Percentiles rank a stretch among this genome's conserved stretches.
Evolutionary conservation across 2,888 invertebrate species (phyloP).

Genomic region (Gymnosoma rotundatum): DNA sequence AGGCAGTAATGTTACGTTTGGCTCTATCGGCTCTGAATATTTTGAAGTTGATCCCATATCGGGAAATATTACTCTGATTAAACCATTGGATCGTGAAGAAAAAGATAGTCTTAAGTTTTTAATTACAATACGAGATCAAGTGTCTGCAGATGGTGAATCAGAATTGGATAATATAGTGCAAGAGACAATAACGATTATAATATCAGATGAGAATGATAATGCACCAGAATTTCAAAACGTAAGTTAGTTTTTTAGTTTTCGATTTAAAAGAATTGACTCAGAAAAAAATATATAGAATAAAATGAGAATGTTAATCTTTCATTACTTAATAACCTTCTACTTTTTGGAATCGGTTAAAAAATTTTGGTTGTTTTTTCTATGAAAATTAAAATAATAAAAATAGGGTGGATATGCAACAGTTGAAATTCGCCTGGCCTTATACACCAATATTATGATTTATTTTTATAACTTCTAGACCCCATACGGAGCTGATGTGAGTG

Average conservation of each 20-base stretch:
- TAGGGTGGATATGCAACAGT: too few relatives aligned
- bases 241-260: conserved; percentile 75
- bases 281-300: too few relatives aligned
- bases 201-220: conserved; percentile 95
- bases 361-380: too few relatives aligned
- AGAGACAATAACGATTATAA: conserved; percentile 90
- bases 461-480: conserved; percentile 85
- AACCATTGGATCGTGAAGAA: conserved; percentile 91
- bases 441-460: background rate
- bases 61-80: conserved; percentile 90
- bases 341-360: too few relatives aligned
- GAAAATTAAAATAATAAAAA: too few relatives aligned
- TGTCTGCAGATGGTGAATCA: conserved; percentile 84
- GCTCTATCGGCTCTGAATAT: conserved; percentile 91
- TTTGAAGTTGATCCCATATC: conserved; percentile 89
- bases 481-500: conserved; percentile 90
- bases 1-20: conserved; percentile 87
- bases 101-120: conserved; percentile 90
- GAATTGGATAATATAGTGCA: conserved; percentile 88
- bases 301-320: too few relatives aligned
- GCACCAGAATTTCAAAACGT: conserved; percentile 90
- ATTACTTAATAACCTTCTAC: too few relatives aligned
- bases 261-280: too few relatives aligned
- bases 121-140: conserved; percentile 91
- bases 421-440: too few relatives aligned